These are phyloP conservation scores for Sarcophaga caerulescens DNA, from an alignment of 2,888 invertebrate genomes.

Conservation along the genomic window DNA sequence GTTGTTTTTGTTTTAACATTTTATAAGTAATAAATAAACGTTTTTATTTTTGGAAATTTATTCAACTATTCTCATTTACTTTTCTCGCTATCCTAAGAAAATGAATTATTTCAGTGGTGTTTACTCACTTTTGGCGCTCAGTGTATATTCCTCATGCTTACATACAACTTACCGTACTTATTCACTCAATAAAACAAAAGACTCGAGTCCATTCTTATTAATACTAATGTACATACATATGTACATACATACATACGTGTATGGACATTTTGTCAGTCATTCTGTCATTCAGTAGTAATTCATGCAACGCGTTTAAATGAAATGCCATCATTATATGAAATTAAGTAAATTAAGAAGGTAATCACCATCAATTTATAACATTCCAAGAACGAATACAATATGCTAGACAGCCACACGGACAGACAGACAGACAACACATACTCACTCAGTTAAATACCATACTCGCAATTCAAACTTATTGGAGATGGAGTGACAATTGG, in stretches of 20 bases:
- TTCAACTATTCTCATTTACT: too few relatives aligned
- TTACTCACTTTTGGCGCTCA: too few relatives aligned
- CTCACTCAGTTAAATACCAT: too few relatives aligned
- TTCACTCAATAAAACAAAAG: too few relatives aligned
- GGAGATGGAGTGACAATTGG: too few relatives aligned
- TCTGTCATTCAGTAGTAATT: background rate
- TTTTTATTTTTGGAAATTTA: too few relatives aligned
- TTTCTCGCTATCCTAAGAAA: too few relatives aligned
- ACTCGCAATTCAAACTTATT: too few relatives aligned
- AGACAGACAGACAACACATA: background rate
- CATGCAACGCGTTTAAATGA: slow-evolving; percentile 17
- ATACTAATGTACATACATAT: background rate
- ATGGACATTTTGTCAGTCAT: background rate
- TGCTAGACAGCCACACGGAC: background rate
- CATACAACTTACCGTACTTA: background rate
- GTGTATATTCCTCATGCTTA: background rate
- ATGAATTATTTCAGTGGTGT: too few relatives aligned
- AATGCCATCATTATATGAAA: slow-evolving; percentile 43
- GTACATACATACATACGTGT: slow-evolving; percentile 10
- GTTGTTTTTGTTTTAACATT: too few relatives aligned
- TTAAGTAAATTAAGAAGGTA: slow-evolving; percentile 55
- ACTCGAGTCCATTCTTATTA: background rate
- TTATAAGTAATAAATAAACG: too few relatives aligned
- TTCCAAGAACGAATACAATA: slow-evolving; percentile 33
- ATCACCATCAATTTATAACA: slow-evolving; percentile 40